These are phyloP conservation scores for Atractosteus spatula DNA, from an alignment of 2,113 vertebrate genomes.

Conservation along the genomic window DNA sequence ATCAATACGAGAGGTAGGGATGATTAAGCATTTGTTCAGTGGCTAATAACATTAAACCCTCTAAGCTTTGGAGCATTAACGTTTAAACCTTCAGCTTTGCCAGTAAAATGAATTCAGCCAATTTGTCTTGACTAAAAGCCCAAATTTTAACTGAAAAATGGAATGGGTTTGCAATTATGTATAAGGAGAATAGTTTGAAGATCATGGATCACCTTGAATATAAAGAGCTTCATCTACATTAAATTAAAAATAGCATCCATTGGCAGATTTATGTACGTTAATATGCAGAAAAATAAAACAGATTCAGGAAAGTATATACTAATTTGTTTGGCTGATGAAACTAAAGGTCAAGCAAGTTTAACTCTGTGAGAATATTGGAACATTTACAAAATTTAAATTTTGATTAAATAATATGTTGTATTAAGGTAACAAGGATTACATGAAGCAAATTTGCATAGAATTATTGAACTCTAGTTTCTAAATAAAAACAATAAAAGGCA, in stretches of 20 bases:
- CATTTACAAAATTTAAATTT: neutral
- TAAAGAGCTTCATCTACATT: slow-evolving; percentile 55
- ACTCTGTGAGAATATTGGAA: slow-evolving; percentile 5
- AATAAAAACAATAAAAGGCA: too few relatives aligned
- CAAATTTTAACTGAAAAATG: slow-evolving; percentile 32
- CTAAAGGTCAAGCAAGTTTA: slow-evolving; percentile 43
- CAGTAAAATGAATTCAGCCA: slow-evolving; percentile 32
- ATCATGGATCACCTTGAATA: slow-evolving; percentile 55
- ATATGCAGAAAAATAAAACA: slow-evolving; percentile 52
- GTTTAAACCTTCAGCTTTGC: slow-evolving; percentile 24
- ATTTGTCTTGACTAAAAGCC: slow-evolving; percentile 34
- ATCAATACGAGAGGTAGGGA: slow-evolving; percentile 22
- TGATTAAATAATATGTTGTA: neutral
- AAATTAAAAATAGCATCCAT: slow-evolving; percentile 63
- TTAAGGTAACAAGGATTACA: too few relatives aligned
- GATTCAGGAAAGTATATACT: slow-evolving; percentile 46
- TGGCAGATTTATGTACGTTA: slow-evolving; percentile 43
- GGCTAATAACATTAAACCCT: slow-evolving; percentile 58
- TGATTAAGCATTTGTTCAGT: slow-evolving; percentile 64
- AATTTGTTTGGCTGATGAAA: slow-evolving; percentile 33
- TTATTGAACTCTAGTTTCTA: too few relatives aligned
- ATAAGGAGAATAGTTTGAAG: slow-evolving; percentile 33
- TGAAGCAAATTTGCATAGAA: too few relatives aligned
- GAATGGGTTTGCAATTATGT: slow-evolving; percentile 32
- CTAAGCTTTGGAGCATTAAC: slow-evolving; percentile 34